phyloP scores from a whole-genome alignment of 2,113 vertebrate genomes.

The Otolemur garnettii region DNA sequence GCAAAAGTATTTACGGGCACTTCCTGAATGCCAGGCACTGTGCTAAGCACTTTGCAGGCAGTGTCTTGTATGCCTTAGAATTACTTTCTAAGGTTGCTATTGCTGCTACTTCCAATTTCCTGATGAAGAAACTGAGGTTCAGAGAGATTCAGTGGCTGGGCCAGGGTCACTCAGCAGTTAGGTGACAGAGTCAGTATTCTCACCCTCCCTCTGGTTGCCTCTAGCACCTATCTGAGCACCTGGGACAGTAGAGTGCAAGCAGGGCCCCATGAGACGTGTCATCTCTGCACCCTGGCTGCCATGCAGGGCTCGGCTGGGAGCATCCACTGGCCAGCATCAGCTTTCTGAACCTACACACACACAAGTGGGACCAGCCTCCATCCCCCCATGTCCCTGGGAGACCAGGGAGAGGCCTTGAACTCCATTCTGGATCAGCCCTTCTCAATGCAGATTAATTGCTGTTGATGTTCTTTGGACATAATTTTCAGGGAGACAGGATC shows the following conservation, averaged over 20 bases:
- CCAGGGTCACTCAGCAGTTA: neutral
- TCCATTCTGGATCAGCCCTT: neutral
- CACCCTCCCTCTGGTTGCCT: neutral
- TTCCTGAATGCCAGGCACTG: neutral
- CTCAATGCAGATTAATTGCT: conserved; percentile 57
- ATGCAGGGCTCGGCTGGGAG: neutral
- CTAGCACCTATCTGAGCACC: neutral
- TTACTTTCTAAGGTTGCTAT: neutral
- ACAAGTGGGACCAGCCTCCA: neutral
- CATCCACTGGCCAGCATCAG: rapidly evolving
- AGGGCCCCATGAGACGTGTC: neutral
- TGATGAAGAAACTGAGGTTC: neutral
- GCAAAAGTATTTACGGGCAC: neutral
- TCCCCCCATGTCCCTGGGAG: neutral
- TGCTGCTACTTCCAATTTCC: neutral
- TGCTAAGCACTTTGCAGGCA: neutral
- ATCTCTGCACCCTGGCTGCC: neutral
- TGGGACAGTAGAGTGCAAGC: neutral
- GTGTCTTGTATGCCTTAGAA: neutral
- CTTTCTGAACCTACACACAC: neutral
- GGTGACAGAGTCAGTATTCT: neutral
- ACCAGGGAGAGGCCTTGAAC: conserved; percentile 13
- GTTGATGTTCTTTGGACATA: conserved; percentile 66
- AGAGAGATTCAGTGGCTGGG: neutral
- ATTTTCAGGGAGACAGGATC: conserved; percentile 62